These are phyloP conservation scores for Gorsachius goisagi DNA, from an alignment of 2,113 vertebrate genomes.

Conservation along the genomic window DNA sequence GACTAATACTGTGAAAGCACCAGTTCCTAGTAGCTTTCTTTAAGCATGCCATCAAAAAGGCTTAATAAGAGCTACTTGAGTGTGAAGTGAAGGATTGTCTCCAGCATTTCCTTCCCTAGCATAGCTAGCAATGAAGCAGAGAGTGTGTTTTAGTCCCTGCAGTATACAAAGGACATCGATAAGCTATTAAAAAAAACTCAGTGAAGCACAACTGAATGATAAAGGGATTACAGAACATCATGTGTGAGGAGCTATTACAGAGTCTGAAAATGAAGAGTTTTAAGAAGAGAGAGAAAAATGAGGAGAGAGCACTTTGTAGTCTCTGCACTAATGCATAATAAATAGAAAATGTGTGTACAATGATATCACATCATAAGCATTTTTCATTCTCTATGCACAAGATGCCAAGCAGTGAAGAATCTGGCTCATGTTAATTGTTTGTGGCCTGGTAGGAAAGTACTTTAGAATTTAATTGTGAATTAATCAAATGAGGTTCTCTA, in stretches of 20 bases:
- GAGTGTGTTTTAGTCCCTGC: neutral
- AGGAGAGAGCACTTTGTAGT: neutral
- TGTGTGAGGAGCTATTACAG: neutral
- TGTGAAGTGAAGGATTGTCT: neutral
- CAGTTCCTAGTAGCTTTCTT: neutral
- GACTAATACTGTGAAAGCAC: neutral
- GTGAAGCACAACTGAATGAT: neutral
- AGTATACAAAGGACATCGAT: neutral
- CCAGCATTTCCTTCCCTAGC: neutral
- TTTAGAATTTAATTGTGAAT: slow-evolving; percentile 17
- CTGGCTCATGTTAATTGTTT: neutral
- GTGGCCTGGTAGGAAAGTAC: neutral
- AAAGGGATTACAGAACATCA: neutral
- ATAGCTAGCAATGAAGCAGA: neutral
- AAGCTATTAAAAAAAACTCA: neutral
- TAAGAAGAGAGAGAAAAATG: neutral
- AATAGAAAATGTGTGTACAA: neutral
- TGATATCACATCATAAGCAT: neutral
- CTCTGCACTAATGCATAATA: neutral
- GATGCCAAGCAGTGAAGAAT: neutral
- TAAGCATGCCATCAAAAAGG: neutral
- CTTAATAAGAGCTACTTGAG: neutral
- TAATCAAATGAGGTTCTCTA: neutral
- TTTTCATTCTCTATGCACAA: neutral
- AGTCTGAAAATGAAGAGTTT: neutral